Evolutionary conservation across 2,797 vertebrate genomes (phyloP).

Genomic region (Etheostoma nigrum): DNA sequence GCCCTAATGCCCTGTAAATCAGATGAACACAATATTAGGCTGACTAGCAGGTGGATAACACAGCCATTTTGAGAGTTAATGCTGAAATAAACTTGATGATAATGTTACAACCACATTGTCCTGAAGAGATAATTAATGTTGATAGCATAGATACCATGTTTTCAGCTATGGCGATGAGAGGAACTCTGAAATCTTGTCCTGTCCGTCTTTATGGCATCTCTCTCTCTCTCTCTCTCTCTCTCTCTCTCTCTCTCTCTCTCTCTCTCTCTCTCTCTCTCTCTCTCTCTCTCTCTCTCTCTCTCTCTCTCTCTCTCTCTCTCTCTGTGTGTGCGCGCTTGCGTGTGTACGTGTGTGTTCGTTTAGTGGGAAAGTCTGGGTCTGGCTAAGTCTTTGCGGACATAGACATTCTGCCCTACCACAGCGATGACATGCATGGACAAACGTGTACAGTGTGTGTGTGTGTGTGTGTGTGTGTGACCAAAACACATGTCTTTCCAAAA

Average conservation of each 20-base stretch:
- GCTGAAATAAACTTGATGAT: background rate
- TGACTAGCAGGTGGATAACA: background rate
- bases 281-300: too few species aligned
- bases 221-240: too few species aligned
- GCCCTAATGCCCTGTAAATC: background rate
- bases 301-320: too few species aligned
- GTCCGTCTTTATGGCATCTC: slow-evolving; percentile 24
- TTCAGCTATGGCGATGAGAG: slow-evolving; percentile 48
- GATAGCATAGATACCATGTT: slow-evolving; percentile 17
- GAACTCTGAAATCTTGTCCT: slow-evolving; percentile 59
- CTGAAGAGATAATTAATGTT: slow-evolving; percentile 36
- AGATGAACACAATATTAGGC: background rate
- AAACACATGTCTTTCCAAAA: slow-evolving; percentile 59
- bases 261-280: too few species aligned
- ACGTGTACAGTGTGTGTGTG: slow-evolving; percentile 1
- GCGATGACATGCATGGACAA: slow-evolving; percentile 60
- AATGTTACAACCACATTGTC: slow-evolving; percentile 27
- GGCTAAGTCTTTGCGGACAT: slow-evolving; percentile 33
- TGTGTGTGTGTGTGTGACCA: slow-evolving; percentile 4
- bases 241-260: too few species aligned
- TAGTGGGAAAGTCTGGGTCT: slow-evolving; percentile 56
- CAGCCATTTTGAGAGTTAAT: background rate
- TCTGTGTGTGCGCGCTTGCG: too few species aligned
- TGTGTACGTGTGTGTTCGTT: background rate
- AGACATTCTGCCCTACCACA: slow-evolving; percentile 62